Conservation (phyloP, 92 coral and sea anemone species). For the Meandrina meandrites region DNA sequence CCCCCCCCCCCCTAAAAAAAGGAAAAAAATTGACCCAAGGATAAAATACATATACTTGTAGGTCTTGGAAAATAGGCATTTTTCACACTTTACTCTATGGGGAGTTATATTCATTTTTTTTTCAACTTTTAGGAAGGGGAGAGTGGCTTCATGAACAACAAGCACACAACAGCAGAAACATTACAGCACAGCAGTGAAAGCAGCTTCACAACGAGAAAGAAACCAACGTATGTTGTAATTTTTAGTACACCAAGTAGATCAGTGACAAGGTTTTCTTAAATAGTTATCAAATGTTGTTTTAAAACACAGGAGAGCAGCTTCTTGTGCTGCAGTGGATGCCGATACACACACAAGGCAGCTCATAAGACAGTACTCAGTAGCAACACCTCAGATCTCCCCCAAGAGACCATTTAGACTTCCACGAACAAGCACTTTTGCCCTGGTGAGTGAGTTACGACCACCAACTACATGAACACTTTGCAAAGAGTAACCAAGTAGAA, state of each 20-base stretch:
- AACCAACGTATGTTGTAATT: constrained; percentile 25
- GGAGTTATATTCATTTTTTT: not conserved
- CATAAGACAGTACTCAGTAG: constrained; percentile 72
- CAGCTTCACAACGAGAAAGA: not conserved
- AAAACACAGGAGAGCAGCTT: constrained; percentile 65
- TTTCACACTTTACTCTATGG: not conserved
- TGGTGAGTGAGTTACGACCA: constrained; percentile 52
- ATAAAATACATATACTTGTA: no score
- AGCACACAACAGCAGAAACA: not conserved
- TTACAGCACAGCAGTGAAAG: constrained; percentile 7
- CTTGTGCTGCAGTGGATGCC: constrained; percentile 55
- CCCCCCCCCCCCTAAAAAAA: no score
- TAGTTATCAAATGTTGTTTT: not conserved
- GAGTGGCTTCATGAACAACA: constrained; percentile 45
- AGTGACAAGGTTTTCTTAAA: not conserved
- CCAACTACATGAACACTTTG: not conserved
- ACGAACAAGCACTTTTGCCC: constrained; percentile 51
- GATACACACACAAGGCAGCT: constrained; percentile 60
- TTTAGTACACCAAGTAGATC: not conserved
- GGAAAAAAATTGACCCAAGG: no score
- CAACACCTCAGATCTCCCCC: constrained; percentile 66
- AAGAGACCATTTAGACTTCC: constrained; percentile 89
- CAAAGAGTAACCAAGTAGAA: no score
- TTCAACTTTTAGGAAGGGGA: constrained; percentile 56
- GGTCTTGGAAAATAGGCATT: no score